Base-by-base conservation (phyloP, 1,140 invertebrate species). In the Radopholus similis region DNA sequence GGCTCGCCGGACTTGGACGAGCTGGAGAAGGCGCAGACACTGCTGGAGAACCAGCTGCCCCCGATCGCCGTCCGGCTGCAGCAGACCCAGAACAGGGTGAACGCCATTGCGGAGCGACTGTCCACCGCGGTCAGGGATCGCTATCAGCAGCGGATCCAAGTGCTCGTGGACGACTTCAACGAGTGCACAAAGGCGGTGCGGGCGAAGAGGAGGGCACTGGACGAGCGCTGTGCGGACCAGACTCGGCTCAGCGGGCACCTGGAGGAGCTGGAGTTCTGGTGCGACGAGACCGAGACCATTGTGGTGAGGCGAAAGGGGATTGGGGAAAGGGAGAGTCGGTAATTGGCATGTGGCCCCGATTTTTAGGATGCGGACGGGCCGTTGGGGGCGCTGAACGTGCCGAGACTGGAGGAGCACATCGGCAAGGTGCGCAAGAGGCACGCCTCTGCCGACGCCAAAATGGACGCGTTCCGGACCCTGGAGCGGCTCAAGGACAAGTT, bases 401-500 rank as follows among this genome's bases (percentile, higher is more conserved):
- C 15, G 23, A 54, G n/a, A 38, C 38, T 78, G 37, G 76, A 78
- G 42, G 2, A 65, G 28, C 9, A 42, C 11, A 23, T 70, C 3
- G 32, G 60, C n/a, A 21, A 30, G 1, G 57, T 76, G 9, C 21
- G 53, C 32, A 26, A 74, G 57, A 55, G 72, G 54, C 21, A 34
- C 26, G 47, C 55, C 38, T 74, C 70, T 40, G 37, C 71, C 21
- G 68, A 55, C 13, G 55, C 76, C 26, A 75, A 69, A 57, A 59
- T 68, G 11, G 58, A 57, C 6, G 30, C 51, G 2, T 63, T 77
- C 18, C 44, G 51, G 3, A 40, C 30, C 18, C 35, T 79, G 44
- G 75, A 77, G 62, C 65, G 11, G 11, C 23, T 76, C 15, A 78
- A 79, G 56, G 77, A 77, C 53, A 57, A 73, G 18, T 78, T 78